Evolutionary conservation across 2,113 vertebrate genomes (phyloP), one percentile per base, ranked within the genome.

Genomic region (Ammodytes dubius): DNA sequence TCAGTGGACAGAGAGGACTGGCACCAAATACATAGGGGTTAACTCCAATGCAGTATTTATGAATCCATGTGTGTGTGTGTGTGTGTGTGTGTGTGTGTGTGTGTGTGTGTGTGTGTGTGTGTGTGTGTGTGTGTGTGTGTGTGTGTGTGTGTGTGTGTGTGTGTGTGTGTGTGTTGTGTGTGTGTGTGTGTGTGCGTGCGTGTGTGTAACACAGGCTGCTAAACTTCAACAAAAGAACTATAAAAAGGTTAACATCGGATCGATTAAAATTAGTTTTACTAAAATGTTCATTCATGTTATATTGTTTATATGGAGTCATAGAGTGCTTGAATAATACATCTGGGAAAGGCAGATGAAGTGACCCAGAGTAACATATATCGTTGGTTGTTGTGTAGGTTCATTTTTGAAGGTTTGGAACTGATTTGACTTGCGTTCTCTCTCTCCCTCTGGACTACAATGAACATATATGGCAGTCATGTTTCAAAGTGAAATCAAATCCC

Each of bases 111-210:
- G 60, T 46, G 49, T 53, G 52, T 49, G 12, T 5, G 46, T 60
- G 37, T 54, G 40, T 42, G 10, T 43, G 12, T 35, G n/a, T 69
- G 45, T 74, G 64, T 42, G 60, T 46, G 49, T 53, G 52, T 49
- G 10, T 43, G 12, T 35, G n/a, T 69, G 45, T 77, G 64, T 42
- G 60, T 46, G 49, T 53, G 52, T 49, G 12, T 35, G n/a, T 69
- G 45, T 77, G 64, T 42, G 60, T 46, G 49, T 53, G 52, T 49
- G 12, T 35, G n/a, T 69, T 77, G 64, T 42, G 60, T 46, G 49
- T 53, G 52, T 49, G 12, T 5, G 46, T 60, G 37, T 54, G 40
- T 42, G 10, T 43, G 12, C 40, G n/a, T 69, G 45, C 74, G 64
- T 42, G 60, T 46, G 49, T 53, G 52, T 49, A 17, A 10, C 15